Conservation (phyloP, 1,140 invertebrate species). For the Pseudachorutes palmiensis region DNA sequence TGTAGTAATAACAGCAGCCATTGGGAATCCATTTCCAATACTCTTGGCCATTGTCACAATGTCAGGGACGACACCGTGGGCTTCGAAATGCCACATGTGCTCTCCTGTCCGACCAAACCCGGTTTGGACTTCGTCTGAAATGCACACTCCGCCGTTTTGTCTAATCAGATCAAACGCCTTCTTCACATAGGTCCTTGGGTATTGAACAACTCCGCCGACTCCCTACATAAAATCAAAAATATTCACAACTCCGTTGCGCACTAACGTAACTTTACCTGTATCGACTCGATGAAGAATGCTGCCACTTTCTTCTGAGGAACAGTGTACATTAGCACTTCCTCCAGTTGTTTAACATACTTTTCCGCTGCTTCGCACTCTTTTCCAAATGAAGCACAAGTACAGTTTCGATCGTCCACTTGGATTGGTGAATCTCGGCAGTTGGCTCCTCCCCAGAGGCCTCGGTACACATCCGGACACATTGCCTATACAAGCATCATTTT, state of each 20-base stretch:
- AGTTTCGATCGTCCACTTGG: constrained; percentile 58
- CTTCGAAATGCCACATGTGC: constrained; percentile 90
- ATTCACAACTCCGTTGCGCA: too few species aligned
- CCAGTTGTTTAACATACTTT: constrained; percentile 72
- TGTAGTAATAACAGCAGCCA: constrained; percentile 88
- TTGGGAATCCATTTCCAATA: constrained; percentile 85
- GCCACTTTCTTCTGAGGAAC: constrained; percentile 67
- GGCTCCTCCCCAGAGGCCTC: constrained; percentile 78
- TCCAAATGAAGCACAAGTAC: constrained; percentile 53
- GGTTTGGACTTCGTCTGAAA: constrained; percentile 74
- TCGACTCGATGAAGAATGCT: constrained; percentile 86
- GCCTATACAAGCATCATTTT: constrained; percentile 47
- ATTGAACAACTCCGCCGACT: constrained; percentile 83
- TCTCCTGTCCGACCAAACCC: constrained; percentile 87
- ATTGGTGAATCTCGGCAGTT: constrained; percentile 77
- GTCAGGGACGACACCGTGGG: constrained; percentile 77
- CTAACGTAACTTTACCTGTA: constrained; percentile 56
- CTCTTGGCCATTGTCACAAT: constrained; percentile 85
- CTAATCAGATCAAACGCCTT: constrained; percentile 70
- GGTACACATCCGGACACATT: constrained; percentile 76
- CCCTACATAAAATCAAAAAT: too few species aligned
- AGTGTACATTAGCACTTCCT: constrained; percentile 66
- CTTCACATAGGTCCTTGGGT: constrained; percentile 77
- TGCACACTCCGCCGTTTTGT: constrained; percentile 71
- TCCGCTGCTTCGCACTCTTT: constrained; percentile 60